Evolutionary conservation across 2,888 invertebrate genomes (phyloP).

Genomic region (Galerucella calmariensis): DNA sequence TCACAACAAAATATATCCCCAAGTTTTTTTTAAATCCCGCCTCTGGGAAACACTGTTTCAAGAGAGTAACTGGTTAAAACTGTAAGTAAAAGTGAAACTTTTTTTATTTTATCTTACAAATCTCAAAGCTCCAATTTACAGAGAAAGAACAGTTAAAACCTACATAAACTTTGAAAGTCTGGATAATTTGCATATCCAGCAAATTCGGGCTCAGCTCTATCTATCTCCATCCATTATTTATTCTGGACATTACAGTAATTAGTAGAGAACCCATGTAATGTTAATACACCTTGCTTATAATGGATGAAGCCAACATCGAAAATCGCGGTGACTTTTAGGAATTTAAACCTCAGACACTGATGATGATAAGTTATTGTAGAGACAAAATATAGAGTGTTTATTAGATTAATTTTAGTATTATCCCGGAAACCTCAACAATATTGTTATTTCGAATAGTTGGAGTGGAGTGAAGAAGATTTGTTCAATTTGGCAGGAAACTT

Average conservation of each 20-base stretch:
- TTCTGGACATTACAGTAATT: slow-evolving; percentile 10
- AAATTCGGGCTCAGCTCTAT: neutral
- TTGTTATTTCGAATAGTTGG: too few species aligned
- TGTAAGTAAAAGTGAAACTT: too few species aligned
- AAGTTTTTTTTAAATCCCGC: too few species aligned
- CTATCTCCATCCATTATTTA: slow-evolving; percentile 11
- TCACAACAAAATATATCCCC: too few species aligned
- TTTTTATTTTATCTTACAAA: too few species aligned
- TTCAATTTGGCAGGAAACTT: too few species aligned
- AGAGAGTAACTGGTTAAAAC: too few species aligned
- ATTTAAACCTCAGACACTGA: neutral
- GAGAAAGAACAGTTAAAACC: neutral
- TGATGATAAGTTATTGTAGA: neutral
- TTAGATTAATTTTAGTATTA: neutral
- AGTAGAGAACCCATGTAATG: neutral
- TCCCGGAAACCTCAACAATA: too few species aligned
- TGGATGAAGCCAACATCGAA: slow-evolving; percentile 6
- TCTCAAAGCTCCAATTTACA: neutral
- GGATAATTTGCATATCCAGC: slow-evolving; percentile 1
- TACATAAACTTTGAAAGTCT: neutral
- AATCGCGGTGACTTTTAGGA: neutral
- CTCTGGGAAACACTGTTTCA: too few species aligned
- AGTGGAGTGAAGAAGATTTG: too few species aligned
- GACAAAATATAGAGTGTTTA: neutral
- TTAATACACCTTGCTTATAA: neutral